Percentiles rank a stretch among this genome's conserved stretches.
phyloP scores from a whole-genome alignment of 2,113 vertebrate species.

The Oryctolagus cuniculus region mOryCun1.1 NC_091436.1:6403001-6403500 shows the following conservation, averaged over 20 bases:
- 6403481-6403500: neutral
- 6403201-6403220: no score
- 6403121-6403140: neutral
- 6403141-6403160: neutral
- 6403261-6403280: neutral
- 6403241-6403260: neutral
- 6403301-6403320: neutral
- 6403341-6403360: neutral
- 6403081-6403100: no score
- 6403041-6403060: neutral
- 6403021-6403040: neutral
- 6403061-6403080: neutral
- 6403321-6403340: neutral
- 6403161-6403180: neutral
- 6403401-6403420: neutral
- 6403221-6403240: neutral
- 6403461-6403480: neutral
- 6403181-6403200: neutral
- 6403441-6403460: neutral
- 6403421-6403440: constrained; percentile 61
- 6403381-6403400: neutral
- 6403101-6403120: no score
- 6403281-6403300: neutral
- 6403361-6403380: constrained; percentile 24
- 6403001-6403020: neutral